These are phyloP conservation scores for Steinernema hermaphroditum DNA, from an alignment of 2,888 invertebrate genomes.

Conservation along the genomic window DNA sequence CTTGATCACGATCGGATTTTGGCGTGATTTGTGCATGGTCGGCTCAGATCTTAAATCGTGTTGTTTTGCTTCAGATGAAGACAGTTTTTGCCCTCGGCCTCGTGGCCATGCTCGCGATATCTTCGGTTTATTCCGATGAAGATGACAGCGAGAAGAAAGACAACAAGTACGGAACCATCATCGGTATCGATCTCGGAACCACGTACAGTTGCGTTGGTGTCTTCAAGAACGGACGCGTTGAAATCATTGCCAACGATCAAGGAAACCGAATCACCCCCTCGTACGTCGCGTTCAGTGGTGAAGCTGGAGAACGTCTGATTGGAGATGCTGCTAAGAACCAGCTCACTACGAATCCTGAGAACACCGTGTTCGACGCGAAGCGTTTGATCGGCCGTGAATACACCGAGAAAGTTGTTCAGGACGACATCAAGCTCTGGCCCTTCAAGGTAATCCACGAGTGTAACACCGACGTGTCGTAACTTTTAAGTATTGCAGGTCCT, in stretches of 20 bases:
- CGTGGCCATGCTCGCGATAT: constrained; percentile 50
- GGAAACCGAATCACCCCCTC: constrained; percentile 67
- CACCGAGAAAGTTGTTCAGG: constrained; percentile 86
- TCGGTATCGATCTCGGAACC: constrained; percentile 68
- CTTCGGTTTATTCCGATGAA: constrained; percentile 49
- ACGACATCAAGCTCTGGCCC: constrained; percentile 94
- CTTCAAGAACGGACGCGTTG: constrained; percentile 70
- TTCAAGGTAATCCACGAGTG: constrained; percentile 77
- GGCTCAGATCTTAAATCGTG: neutral
- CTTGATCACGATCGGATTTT: neutral
- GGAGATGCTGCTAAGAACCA: constrained; percentile 98
- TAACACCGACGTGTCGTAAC: neutral
- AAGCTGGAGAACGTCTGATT: constrained; percentile 71
- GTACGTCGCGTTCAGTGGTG: constrained; percentile 65
- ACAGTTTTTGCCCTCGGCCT: constrained; percentile 53
- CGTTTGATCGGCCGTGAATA: constrained; percentile 95
- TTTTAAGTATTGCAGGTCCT: constrained; percentile 72
- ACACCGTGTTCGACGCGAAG: constrained; percentile 97
- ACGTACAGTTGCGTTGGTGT: constrained; percentile 67
- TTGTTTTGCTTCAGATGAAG: constrained; percentile 50
- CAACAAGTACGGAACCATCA: constrained; percentile 65
- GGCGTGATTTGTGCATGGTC: neutral
- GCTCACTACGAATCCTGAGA: constrained; percentile 95
- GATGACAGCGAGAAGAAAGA: constrained; percentile 45
- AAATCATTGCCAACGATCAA: constrained; percentile 66